Conservation (phyloP, 2,888 invertebrate genomes). For the Tortrix viridana region DNA sequence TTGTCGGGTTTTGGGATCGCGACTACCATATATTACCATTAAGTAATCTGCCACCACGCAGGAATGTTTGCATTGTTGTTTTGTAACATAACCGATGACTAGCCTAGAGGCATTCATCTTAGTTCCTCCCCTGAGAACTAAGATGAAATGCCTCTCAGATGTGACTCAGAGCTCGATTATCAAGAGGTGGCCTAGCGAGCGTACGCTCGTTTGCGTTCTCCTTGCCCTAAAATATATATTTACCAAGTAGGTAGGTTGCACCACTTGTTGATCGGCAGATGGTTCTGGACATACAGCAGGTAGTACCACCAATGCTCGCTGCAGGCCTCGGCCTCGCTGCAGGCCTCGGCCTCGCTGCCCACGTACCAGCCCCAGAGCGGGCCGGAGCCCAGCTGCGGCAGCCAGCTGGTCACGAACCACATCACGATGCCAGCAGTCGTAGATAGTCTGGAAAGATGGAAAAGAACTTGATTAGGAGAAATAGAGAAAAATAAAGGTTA, state of each 20-base stretch:
- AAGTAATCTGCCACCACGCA: too few species aligned
- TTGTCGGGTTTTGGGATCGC: too few species aligned
- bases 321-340: too few species aligned
- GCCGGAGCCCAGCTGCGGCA: conserved; percentile 65
- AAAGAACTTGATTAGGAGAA: neutral
- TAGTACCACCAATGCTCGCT: conserved; percentile 72
- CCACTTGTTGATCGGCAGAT: conserved; percentile 68
- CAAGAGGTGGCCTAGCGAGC: too few species aligned
- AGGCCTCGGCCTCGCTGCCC: conserved; percentile 61
- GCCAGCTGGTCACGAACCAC: conserved; percentile 75
- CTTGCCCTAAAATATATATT: conserved; percentile 39
- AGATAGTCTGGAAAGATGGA: conserved; percentile 59
- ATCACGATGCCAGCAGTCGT: conserved; percentile 66
- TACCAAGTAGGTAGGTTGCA: conserved; percentile 79
- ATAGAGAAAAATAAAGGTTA: neutral
- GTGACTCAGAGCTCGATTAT: too few species aligned
- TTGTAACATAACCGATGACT: too few species aligned
- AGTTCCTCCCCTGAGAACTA: too few species aligned
- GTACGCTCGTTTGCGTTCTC: too few species aligned
- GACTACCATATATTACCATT: too few species aligned
- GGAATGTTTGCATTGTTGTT: too few species aligned
- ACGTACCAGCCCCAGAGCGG: conserved; percentile 74
- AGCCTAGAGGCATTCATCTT: too few species aligned
- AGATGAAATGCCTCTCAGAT: too few species aligned
- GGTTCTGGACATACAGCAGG: conserved; percentile 68